Evolutionary conservation across 2,113 vertebrate genomes (phyloP), one percentile per base, ranked within the genome.

Genomic region (Paracanthobrama guichenoti): DNA sequence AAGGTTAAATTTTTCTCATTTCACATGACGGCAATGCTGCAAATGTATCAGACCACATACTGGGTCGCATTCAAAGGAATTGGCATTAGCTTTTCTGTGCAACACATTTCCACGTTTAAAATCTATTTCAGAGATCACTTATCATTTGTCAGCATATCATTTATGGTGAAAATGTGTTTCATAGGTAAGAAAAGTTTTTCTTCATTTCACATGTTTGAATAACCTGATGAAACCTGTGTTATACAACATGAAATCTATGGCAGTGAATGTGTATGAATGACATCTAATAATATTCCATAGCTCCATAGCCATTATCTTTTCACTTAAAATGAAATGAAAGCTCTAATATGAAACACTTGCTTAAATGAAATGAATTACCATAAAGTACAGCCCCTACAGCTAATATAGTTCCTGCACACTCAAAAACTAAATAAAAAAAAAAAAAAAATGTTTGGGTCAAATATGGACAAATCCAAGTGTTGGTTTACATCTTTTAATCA

Each of bases 311-410:
- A 73, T 53, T 81, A 74, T 35, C 46, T 74, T 66, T 75, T 75
- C 31, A 73, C 28, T 64, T 64, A 42, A 85, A 75, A 74, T 85
- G 35, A 85, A 85, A 85, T 35, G 67, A 57, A 79, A 46, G 77
- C 67, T 59, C 62, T 55, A 55, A 79, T 64, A 62, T 62, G 22
- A 81, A 13, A 80, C 11, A 11, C 24, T 16, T 73, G 42, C 53
- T 78, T 73, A 46, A 62, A 73, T 69, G 16, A 62, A 24, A 75
- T 26, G 1, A 75, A 20, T 67, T 26, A 18, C 4, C 69, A 72
- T 72, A 72, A 72, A 16, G 46, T 35, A 3, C 28, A 64, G n/a
- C 12, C 3, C 13, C 46, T 74, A 7, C 6, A 39, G 72, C 14
- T 28, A 18, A 12, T 46, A 46, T 5, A 59, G 53, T 59, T 59